A percentile compares a stretch with the other conserved stretches of the same genome.
Evolutionary conservation across 2,888 invertebrate species (phyloP).

Genomic region (Watsonalla cultraria): DNA sequence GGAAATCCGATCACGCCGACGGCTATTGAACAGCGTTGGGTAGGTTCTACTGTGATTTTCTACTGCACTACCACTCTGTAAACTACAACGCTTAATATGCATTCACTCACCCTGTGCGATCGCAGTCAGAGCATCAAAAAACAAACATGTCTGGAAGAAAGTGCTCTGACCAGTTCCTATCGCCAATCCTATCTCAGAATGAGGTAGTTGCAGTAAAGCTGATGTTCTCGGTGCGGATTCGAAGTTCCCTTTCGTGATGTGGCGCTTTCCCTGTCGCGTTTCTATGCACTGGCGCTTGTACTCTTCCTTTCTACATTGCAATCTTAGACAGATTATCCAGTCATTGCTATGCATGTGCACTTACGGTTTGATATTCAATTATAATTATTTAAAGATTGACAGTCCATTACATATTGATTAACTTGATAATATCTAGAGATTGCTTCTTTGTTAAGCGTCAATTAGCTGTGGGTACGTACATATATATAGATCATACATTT

Average conservation of each 20-base stretch:
- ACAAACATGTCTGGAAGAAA: constrained; percentile 57
- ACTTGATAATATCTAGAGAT: not conserved
- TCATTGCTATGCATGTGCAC: constrained; percentile 10
- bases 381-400: too few relatives aligned
- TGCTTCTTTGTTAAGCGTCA: not conserved
- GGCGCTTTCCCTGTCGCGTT: constrained; percentile 71
- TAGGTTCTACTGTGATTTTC: constrained; percentile 33
- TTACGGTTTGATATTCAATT: too few relatives aligned
- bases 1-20: constrained; percentile 63
- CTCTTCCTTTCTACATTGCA: constrained; percentile 73
- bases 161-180: constrained; percentile 57
- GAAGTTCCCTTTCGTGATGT: constrained; percentile 73
- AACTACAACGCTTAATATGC: constrained; percentile 29
- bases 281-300: constrained; percentile 64
- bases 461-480: too few relatives aligned
- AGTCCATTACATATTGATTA: too few relatives aligned
- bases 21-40: not conserved
- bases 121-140: constrained; percentile 43
- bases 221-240: constrained; percentile 53
- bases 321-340: constrained; percentile 30
- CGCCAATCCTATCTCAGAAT: constrained; percentile 50
- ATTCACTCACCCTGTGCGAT: constrained; percentile 28
- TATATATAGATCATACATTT: too few relatives aligned
- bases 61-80: constrained; percentile 41
- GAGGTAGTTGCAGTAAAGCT: constrained; percentile 50